These are phyloP conservation scores for Ichneumoninae sp. DNA, from an alignment of 2,888 invertebrate genomes.

Conservation along the genomic window DNA sequence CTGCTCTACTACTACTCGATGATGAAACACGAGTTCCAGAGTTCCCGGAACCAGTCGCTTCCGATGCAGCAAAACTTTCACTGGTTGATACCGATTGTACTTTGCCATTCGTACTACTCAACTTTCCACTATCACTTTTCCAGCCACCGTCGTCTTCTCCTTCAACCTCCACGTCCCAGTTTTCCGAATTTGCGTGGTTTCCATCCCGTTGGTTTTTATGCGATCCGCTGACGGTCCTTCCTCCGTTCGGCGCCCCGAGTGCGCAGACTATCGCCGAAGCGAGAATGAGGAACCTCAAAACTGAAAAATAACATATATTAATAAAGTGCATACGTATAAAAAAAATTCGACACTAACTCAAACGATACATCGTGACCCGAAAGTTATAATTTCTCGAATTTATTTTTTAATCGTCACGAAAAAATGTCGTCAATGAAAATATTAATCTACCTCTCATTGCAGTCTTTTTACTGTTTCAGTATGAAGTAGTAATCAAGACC, in stretches of 20 bases:
- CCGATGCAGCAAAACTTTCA: neutral
- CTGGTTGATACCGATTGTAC: neutral
- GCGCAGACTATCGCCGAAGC: constrained; percentile 46
- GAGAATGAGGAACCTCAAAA: constrained; percentile 29
- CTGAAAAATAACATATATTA: constrained; percentile 53
- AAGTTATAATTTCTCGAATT: neutral
- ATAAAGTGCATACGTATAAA: neutral
- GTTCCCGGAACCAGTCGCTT: neutral
- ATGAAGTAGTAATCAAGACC: neutral
- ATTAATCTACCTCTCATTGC: constrained; percentile 53
- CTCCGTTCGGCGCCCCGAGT: constrained; percentile 12
- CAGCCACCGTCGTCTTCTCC: neutral
- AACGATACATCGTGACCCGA: neutral
- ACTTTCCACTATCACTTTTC: constrained; percentile 16
- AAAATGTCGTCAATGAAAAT: neutral
- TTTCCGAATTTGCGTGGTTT: constrained; percentile 1
- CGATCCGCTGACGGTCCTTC: neutral
- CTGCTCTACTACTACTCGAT: neutral
- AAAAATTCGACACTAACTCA: neutral
- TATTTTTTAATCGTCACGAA: neutral
- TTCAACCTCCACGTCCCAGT: constrained; percentile 3
- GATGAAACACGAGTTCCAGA: neutral
- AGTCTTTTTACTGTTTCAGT: constrained; percentile 5
- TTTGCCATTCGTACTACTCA: constrained; percentile 29
- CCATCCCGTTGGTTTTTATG: constrained; percentile 7